Percentiles rank a stretch among this genome's conserved stretches.
Evolutionary conservation across 2,888 invertebrate genomes (phyloP).

Genomic region (Keiferia lycopersicella): DNA sequence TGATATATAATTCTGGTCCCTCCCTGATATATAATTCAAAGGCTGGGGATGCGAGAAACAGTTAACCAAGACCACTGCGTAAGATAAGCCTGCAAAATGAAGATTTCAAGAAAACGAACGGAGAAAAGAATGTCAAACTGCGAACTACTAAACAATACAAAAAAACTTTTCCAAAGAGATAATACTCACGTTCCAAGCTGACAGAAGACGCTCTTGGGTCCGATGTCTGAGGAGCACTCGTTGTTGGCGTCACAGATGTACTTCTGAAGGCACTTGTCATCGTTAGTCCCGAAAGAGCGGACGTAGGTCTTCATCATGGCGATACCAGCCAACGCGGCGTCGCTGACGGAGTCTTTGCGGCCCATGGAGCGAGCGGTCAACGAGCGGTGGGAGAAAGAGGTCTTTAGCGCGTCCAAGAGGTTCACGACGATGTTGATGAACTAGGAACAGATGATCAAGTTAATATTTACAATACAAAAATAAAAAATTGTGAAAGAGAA

Average conservation of each 20-base stretch:
- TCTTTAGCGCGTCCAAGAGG: constrained; percentile 94
- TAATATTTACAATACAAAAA: neutral
- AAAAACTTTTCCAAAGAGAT: too few relatives aligned
- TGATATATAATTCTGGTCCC: too few relatives aligned
- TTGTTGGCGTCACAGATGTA: constrained; percentile 95
- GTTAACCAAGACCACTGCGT: too few relatives aligned
- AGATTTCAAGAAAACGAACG: neutral
- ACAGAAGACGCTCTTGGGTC: constrained; percentile 92
- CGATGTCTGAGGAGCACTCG: constrained; percentile 91
- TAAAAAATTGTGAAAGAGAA: neutral
- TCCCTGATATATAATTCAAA: too few relatives aligned
- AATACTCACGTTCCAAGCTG: constrained; percentile 95
- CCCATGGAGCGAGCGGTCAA: constrained; percentile 92
- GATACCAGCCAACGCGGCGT: constrained; percentile 93
- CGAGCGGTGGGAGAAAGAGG: constrained; percentile 95
- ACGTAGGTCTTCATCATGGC: constrained; percentile 95
- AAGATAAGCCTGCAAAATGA: too few relatives aligned
- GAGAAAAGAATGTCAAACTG: neutral
- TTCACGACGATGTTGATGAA: constrained; percentile 96
- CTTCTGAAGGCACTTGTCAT: constrained; percentile 92
- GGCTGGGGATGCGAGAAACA: too few relatives aligned
- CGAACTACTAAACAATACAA: too few relatives aligned
- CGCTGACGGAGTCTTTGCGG: constrained; percentile 93
- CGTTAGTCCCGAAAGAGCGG: constrained; percentile 87
- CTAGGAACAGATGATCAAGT: constrained; percentile 68